Percentiles rank a stretch among this genome's conserved stretches.
Conservation (phyloP, 2,888 invertebrate genomes). For the Halocaridina rubra region DNA sequence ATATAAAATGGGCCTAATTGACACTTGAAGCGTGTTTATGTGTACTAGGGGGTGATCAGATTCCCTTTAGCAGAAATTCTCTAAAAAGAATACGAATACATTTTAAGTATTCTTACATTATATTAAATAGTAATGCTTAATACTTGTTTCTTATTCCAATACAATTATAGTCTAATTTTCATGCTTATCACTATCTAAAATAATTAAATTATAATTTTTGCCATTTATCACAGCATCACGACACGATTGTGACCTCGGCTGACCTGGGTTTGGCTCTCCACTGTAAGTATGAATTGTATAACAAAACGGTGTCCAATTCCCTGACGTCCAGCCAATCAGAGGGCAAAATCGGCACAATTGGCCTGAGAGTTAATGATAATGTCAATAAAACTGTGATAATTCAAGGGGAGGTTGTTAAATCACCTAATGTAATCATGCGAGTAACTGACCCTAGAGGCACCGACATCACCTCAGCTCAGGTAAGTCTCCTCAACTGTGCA, state of each 20-base stretch:
- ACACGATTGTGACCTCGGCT: conserved; percentile 70
- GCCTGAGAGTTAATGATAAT: conserved; percentile 68
- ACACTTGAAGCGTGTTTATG: too few species aligned
- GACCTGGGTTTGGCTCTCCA: conserved; percentile 70
- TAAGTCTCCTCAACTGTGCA: too few species aligned
- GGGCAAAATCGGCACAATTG: too few species aligned
- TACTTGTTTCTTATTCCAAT: too few species aligned
- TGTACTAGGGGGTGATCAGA: too few species aligned
- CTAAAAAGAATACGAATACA: too few species aligned
- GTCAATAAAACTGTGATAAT: conserved; percentile 66
- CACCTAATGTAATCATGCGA: conserved; percentile 71
- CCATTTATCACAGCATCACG: conserved; percentile 67
- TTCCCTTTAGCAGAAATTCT: too few species aligned
- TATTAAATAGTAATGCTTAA: too few species aligned
- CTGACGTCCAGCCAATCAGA: too few species aligned
- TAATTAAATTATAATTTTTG: not conserved
- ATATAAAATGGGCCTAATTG: too few species aligned
- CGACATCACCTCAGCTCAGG: conserved; percentile 69
- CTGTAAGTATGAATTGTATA: conserved; percentile 70
- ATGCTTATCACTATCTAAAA: not conserved
- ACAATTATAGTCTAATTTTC: too few species aligned
- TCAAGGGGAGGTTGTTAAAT: conserved; percentile 69
- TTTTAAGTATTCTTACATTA: too few species aligned
- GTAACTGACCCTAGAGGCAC: conserved; percentile 69
- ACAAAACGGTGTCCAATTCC: conserved; percentile 69